Evolutionary conservation across 2,113 vertebrate species (phyloP), one percentile per base, ranked within the genome.

Genomic region (Anolis carolinensis): DNA sequence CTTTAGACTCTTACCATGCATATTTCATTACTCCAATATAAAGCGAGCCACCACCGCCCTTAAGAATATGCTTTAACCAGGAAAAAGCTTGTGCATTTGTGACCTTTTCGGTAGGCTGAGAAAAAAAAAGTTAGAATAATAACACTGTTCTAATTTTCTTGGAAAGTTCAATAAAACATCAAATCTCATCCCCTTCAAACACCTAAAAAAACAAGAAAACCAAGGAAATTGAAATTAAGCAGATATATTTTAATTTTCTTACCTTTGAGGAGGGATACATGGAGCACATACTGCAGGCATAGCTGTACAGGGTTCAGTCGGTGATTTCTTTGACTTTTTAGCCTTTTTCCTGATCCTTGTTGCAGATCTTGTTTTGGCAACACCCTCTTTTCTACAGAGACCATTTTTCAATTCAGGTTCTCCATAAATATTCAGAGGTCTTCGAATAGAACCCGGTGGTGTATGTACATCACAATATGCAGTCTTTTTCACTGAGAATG

Each of bases 391-490:
- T 70, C 96, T 97, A 95, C 97, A 98, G 68, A 98, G 92, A 71
- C 98, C 98, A 0, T 99, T 98, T 96, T 97, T 97, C 67, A 96
- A 94, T 91, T 97, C 97, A 65, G 94, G 91, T 36, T 97, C 96
- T 84, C 98, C 97, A 6, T 99, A 99, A 94, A 99, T 97, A 83
- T 97, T 96, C 16, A 99, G 95, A 1, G 98, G 98, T 92, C 97
- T 97, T 85, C 97, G 96, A 23, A 96, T 95, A 23, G 97, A 98
- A 39, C 98, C 98, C 0, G 97, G 96, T 48, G 99, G 99, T 0
- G 97, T 98, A 96, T 99, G 99, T 8, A 97, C 97, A 6, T 98
- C 98, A 14, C 99, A 99, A 91, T 98, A 99, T 0, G 99, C 98
- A 1, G 98, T 99, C 96, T 99, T 99, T 91, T 98, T 98, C 85